Percentiles rank a stretch among this genome's conserved stretches.
These are phyloP conservation scores for Aradus depressus DNA, from an alignment of 2,888 invertebrate species.

Conservation along the genomic window DNA sequence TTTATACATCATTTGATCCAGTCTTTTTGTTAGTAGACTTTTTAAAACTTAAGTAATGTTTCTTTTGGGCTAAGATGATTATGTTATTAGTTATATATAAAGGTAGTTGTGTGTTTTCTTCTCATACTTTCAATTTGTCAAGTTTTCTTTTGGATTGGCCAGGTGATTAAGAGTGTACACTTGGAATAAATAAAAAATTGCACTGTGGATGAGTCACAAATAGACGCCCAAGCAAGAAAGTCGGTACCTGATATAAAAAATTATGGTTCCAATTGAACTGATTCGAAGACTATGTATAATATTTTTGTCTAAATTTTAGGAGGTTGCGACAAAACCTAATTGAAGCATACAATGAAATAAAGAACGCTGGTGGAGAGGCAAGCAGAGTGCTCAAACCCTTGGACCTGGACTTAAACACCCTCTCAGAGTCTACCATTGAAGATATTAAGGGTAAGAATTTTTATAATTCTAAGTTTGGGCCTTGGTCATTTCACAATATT, in stretches of 20 bases:
- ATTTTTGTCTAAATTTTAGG: constrained; percentile 18
- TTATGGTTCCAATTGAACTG: constrained; percentile 27
- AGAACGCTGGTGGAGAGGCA: constrained; percentile 19
- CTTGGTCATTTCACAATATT: background rate
- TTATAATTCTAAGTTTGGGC: background rate
- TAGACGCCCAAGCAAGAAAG: no score
- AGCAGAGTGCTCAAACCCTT: constrained; percentile 5
- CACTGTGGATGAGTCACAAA: background rate
- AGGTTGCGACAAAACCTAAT: constrained; percentile 23
- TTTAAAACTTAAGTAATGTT: no score
- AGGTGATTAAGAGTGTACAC: no score
- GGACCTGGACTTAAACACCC: constrained; percentile 30
- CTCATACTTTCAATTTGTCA: no score
- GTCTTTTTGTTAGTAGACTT: background rate
- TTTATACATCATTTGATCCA: background rate
- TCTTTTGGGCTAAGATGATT: no score
- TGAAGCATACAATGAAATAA: constrained; percentile 24
- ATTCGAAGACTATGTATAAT: background rate
- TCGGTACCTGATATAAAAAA: no score
- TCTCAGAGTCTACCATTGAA: constrained; percentile 41
- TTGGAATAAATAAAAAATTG: no score
- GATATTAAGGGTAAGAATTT: constrained; percentile 40
- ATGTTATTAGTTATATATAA: no score
- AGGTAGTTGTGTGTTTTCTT: no score
- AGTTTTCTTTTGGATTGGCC: no score